These are phyloP conservation scores for Candoia aspera DNA, from an alignment of 2,113 vertebrate species.

Conservation along the genomic window DNA sequence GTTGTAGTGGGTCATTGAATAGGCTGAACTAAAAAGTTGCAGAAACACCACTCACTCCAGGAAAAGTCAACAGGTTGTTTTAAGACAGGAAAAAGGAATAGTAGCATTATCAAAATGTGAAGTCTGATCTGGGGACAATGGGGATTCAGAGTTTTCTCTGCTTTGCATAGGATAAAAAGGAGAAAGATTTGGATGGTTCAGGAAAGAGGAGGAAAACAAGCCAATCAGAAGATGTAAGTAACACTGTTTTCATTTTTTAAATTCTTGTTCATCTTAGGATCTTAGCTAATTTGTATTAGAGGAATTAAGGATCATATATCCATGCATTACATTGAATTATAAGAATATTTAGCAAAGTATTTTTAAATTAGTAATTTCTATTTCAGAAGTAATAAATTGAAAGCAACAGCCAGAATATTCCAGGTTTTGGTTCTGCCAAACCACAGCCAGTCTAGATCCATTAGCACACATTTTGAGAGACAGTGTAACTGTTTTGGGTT, in stretches of 20 bases:
- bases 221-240: conserved; percentile 93
- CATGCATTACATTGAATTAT: not conserved
- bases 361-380: not conserved
- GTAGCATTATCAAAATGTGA: not conserved
- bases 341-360: not conserved
- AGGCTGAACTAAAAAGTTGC: not conserved
- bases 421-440: not conserved
- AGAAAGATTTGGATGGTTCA: conserved; percentile 88
- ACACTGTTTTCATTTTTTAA: conserved; percentile 11
- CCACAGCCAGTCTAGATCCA: not conserved
- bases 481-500: not conserved
- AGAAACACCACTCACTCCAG: not conserved
- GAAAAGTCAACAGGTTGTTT: not conserved
- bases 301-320: not conserved
- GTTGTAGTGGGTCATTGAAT: too few species aligned
- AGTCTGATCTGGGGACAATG: not conserved
- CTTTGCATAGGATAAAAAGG: conserved; percentile 89
- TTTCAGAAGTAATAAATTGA: not conserved
- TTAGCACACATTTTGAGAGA: not conserved
- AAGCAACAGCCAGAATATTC: not conserved
- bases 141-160: not conserved
- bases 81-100: not conserved
- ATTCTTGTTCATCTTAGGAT: not conserved
- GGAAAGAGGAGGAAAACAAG: conserved; percentile 95
- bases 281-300: not conserved